Conservation (phyloP, 1,140 invertebrate species). For the Lordiphosa collinella region DNA sequence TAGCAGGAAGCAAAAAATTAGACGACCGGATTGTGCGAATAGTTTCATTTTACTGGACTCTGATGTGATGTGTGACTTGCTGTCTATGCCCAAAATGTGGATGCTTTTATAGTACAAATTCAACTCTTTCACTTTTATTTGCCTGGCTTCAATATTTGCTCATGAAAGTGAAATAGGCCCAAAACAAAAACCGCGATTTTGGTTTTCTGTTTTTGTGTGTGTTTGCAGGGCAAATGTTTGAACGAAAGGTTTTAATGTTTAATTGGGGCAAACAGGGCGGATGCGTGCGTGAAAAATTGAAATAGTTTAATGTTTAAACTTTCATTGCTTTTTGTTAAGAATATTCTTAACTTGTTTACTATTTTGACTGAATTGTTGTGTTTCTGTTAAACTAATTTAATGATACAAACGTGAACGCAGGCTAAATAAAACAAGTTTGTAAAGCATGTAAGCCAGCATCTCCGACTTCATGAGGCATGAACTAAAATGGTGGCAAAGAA, state of each 20-base stretch:
- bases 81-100: neutral
- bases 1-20: constrained; percentile 12
- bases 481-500: too few species aligned
- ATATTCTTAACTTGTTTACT: too few species aligned
- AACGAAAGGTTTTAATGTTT: too few species aligned
- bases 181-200: constrained; percentile 6
- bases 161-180: constrained; percentile 44
- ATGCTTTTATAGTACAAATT: constrained; percentile 33
- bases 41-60: constrained; percentile 29
- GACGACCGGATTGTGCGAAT: neutral
- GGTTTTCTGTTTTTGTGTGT: neutral
- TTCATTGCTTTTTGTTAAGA: too few species aligned
- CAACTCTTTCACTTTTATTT: constrained; percentile 10
- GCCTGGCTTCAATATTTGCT: constrained; percentile 33
- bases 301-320: too few species aligned
- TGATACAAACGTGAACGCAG: too few species aligned
- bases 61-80: neutral
- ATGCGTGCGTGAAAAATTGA: too few species aligned
- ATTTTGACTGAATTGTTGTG: too few species aligned
- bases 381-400: too few species aligned
- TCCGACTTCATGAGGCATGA: too few species aligned
- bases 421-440: too few species aligned
- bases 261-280: neutral
- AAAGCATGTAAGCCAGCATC: too few species aligned
- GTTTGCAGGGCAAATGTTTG: constrained; percentile 25